Percentiles rank a stretch among this genome's conserved stretches.
These are phyloP conservation scores for Romanogobio albipinnatus DNA, from an alignment of 2,113 vertebrate species.

Conservation along the genomic window DNA sequence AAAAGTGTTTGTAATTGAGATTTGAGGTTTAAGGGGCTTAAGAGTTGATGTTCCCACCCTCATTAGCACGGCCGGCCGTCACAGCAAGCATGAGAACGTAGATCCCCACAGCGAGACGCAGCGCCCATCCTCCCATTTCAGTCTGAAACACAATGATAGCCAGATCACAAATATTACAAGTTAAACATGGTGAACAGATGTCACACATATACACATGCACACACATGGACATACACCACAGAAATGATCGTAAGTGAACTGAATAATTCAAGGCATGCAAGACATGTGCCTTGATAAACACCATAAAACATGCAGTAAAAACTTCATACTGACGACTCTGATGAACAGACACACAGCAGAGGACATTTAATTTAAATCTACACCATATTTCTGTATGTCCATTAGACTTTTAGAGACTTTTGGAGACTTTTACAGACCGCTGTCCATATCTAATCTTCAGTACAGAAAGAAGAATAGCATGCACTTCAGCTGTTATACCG, in stretches of 20 bases:
- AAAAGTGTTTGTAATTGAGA: slow-evolving; percentile 2
- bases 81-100: slow-evolving; percentile 63
- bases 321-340: not conserved
- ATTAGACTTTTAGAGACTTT: not conserved
- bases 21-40: not conserved
- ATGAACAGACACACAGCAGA: not conserved
- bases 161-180: slow-evolving; percentile 8
- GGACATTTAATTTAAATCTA: not conserved
- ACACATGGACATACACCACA: not conserved
- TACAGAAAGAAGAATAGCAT: not conserved
- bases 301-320: not conserved
- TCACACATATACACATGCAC: not conserved
- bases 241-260: not conserved
- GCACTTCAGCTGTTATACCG: not conserved
- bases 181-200: slow-evolving; percentile 19
- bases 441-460: not conserved
- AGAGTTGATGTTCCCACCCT: slow-evolving; percentile 62
- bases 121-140: slow-evolving; percentile 69
- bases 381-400: not conserved
- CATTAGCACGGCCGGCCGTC: slow-evolving; percentile 60
- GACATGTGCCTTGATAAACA: not conserved
- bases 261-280: not conserved
- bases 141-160: slow-evolving; percentile 62
- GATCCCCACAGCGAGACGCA: slow-evolving; percentile 55
- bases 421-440: not conserved